Evolutionary conservation across 2,797 vertebrate species (phyloP).

Genomic region (Artibeus jamaicensis): DNA sequence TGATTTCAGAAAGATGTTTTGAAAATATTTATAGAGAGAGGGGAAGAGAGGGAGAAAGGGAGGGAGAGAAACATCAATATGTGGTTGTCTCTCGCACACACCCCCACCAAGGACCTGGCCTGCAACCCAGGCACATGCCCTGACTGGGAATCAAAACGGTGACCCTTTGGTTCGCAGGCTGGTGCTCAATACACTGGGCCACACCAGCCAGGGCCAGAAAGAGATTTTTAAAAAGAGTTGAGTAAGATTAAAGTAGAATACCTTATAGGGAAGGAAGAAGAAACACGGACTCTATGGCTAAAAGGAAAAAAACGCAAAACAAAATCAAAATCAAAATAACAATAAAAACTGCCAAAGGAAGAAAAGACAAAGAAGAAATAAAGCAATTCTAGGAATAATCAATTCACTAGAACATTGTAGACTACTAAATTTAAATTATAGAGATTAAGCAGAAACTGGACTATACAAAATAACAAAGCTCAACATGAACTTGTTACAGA

Average conservation of each 20-base stretch:
- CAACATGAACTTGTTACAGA: background rate
- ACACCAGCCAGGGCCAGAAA: background rate
- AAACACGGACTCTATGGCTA: background rate
- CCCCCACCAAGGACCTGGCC: too few relatives aligned
- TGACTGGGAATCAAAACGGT: too few relatives aligned
- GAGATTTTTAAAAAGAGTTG: background rate
- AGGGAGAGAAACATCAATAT: too few relatives aligned
- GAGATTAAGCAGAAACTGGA: background rate
- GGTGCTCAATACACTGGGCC: too few relatives aligned
- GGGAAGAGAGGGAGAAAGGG: too few relatives aligned
- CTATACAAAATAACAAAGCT: background rate
- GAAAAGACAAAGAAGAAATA: background rate
- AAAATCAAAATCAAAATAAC: background rate
- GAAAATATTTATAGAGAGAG: background rate
- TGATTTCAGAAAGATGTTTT: slow-evolving; percentile 2
- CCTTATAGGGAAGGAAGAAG: background rate
- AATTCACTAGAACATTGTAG: background rate
- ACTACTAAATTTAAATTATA: background rate
- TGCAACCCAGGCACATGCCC: too few relatives aligned
- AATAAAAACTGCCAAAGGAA: background rate
- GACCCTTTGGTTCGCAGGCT: too few relatives aligned
- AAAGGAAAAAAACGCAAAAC: background rate
- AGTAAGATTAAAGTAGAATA: background rate
- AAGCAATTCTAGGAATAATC: background rate
- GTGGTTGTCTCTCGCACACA: too few relatives aligned